These are phyloP conservation scores for Leptinotarsa haldemani DNA, from an alignment of 2,888 invertebrate species.

Conservation along the genomic window DNA sequence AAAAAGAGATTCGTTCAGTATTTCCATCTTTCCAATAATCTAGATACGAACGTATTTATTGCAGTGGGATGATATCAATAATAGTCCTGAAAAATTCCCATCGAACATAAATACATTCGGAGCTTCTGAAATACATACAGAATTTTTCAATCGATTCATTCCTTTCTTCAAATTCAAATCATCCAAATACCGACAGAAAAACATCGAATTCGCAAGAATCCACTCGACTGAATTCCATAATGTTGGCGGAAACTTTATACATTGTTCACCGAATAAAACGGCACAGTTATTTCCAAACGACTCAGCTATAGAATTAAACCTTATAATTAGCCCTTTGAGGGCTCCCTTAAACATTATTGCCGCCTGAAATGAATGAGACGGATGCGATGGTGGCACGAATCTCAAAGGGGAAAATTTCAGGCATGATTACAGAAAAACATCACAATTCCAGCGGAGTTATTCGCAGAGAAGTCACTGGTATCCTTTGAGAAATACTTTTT, in stretches of 20 bases:
- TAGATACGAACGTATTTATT: too few relatives aligned
- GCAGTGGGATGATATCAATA: too few relatives aligned
- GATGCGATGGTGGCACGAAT: neutral
- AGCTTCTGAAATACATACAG: too few relatives aligned
- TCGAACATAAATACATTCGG: too few relatives aligned
- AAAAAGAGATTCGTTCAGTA: too few relatives aligned
- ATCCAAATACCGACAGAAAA: neutral
- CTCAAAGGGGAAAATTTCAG: neutral
- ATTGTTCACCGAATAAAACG: neutral
- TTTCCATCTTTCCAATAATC: too few relatives aligned
- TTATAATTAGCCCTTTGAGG: conserved; percentile 9
- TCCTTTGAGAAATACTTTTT: neutral
- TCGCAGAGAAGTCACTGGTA: neutral
- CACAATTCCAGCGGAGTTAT: neutral
- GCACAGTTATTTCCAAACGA: conserved; percentile 2
- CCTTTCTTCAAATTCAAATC: neutral
- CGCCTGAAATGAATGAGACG: neutral
- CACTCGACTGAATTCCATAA: neutral
- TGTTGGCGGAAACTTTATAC: conserved; percentile 2
- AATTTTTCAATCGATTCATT: too few relatives aligned
- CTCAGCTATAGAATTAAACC: neutral
- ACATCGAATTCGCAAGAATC: neutral
- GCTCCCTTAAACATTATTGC: neutral
- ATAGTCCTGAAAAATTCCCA: too few relatives aligned
- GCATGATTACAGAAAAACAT: neutral